Conservation (phyloP, 2,113 vertebrate genomes). For the Heterochromis multidens region DNA sequence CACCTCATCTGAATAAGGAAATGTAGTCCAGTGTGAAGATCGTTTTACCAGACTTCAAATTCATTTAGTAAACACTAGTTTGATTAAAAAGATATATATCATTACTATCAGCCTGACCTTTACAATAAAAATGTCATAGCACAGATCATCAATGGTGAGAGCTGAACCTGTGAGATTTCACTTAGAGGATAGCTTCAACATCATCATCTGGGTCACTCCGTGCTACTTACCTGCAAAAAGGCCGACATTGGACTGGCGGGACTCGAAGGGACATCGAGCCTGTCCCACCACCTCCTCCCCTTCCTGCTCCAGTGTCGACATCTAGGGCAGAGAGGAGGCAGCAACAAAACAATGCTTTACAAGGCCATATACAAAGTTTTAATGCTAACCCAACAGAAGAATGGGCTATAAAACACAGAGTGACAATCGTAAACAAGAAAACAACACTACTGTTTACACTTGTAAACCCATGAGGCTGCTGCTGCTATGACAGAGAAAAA, state of each 20-base stretch:
- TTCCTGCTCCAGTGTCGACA: conserved; percentile 83
- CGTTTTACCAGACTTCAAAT: background rate
- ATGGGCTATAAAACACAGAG: background rate
- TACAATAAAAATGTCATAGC: background rate
- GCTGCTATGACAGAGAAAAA: background rate
- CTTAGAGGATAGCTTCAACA: background rate
- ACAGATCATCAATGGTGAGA: background rate
- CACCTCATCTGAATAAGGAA: background rate
- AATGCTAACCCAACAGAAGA: background rate
- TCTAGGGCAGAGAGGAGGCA: conserved; percentile 57
- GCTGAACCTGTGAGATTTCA: background rate
- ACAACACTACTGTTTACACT: background rate
- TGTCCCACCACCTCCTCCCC: conserved; percentile 90
- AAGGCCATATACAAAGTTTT: background rate
- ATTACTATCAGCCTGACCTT: background rate
- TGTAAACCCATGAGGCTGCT: background rate
- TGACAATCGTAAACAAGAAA: conserved; percentile 1
- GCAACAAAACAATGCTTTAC: background rate
- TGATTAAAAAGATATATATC: background rate
- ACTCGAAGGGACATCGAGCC: conserved; percentile 90
- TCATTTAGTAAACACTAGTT: background rate
- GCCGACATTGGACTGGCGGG: conserved; percentile 87
- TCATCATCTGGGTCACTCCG: background rate
- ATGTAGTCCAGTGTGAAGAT: background rate
- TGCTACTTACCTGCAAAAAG: conserved; percentile 84